Evolutionary conservation across 2,113 vertebrate genomes (phyloP), one percentile per base, ranked within the genome.

Genomic region (Amphilophus citrinellus): DNA sequence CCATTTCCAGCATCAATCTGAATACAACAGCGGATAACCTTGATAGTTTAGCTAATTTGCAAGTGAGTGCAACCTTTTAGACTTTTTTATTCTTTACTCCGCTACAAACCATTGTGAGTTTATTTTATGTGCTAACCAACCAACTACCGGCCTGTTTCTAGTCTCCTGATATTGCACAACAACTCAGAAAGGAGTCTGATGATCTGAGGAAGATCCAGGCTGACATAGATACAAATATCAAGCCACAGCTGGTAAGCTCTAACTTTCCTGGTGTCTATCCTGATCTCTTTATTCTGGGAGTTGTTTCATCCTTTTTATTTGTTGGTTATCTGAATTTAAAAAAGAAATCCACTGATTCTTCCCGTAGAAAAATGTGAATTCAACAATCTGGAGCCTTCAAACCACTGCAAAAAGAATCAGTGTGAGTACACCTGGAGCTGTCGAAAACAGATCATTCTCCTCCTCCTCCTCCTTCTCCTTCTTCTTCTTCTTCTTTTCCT

Each of bases 321-420:
- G 7, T 42, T 32, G 24, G 24, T 39, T 47, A 47, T 73, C 32
- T 76, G 3, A 82, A 57, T 56, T 60, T 30, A 44, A 86, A 85
- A 75, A 10, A 32, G 3, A 81, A 22, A 17, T 80, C 5, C 18
- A 2, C 32, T 86, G 32, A 50, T 65, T 90, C 50, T 56, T 7
- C 77, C 79, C 32, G 10, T 86, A 98, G 97, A 10, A 76, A 83
- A 73, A 44, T 22, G 58, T 97, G 75, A 95, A 93, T n/a, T 85
- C 87, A 9, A 89, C 76, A 75, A 88, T 96, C 82, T 6, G 27
- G 2, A 27, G 0, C 1, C 91, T 96, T 66, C 86, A 78, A 77
- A 58, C 44, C 15, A 57, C n/a, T 0, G 7, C 44, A 2, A 9
- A 47, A 35, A 44, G 82, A 37, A 73, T 96, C 50, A 93, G 86